phyloP scores from a whole-genome alignment of 2,113 vertebrate genomes.

The Ranitomeya imitator region DNA sequence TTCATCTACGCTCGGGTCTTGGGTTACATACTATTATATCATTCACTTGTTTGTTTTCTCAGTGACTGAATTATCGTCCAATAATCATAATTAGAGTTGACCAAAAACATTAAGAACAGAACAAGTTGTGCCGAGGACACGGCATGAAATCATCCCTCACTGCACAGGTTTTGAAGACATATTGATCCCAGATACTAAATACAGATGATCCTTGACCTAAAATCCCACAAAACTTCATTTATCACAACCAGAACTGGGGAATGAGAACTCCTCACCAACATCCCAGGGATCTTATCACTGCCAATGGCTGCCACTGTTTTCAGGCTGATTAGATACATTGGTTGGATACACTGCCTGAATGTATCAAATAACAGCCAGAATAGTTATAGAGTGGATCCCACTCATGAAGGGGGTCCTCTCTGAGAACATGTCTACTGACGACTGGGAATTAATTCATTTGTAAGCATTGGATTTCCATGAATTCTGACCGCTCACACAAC shows the following conservation, averaged over 20 bases:
- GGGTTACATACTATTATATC: constrained; percentile 70
- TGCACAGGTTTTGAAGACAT: neutral
- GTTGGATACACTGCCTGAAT: neutral
- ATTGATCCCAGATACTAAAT: neutral
- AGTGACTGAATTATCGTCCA: constrained; percentile 67
- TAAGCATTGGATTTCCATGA: neutral
- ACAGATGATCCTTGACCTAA: neutral
- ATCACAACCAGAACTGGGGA: neutral
- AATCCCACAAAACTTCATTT: neutral
- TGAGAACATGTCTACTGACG: neutral
- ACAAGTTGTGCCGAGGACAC: neutral
- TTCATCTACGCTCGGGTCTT: constrained; percentile 72
- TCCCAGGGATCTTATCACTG: neutral
- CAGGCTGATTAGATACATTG: neutral
- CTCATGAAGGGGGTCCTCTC: no score
- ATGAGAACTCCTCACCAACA: neutral
- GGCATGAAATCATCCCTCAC: constrained; percentile 2
- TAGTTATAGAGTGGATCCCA: no score
- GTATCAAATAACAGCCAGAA: neutral
- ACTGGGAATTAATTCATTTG: no score
- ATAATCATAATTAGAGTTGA: neutral
- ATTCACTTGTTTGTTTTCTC: constrained; percentile 67
- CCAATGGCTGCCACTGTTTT: neutral
- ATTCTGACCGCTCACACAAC: neutral
- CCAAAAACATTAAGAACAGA: neutral